A percentile compares a stretch with the other conserved stretches of the same genome.
These are phyloP conservation scores for Iphiclides podalirius DNA, from an alignment of 2,888 invertebrate genomes.

Conservation along the genomic window DNA sequence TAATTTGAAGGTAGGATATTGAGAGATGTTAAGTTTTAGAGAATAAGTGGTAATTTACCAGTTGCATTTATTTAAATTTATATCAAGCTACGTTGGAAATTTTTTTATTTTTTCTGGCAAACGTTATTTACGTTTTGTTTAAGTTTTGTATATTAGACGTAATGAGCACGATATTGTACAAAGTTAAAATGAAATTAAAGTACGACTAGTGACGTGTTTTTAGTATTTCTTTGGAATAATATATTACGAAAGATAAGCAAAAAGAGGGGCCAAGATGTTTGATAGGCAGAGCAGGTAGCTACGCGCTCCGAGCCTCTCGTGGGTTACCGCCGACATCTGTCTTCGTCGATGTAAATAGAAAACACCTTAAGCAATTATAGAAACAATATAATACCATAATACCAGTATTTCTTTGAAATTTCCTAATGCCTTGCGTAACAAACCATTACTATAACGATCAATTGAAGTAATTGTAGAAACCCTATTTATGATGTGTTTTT, in stretches of 20 bases:
- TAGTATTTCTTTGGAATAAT: constrained; percentile 51
- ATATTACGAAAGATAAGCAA: constrained; percentile 57
- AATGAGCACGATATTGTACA: too few relatives aligned
- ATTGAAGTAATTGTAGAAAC: not conserved
- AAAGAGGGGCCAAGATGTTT: constrained; percentile 52
- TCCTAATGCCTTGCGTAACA: not conserved
- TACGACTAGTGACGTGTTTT: constrained; percentile 36
- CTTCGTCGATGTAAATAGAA: too few relatives aligned
- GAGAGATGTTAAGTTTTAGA: too few relatives aligned
- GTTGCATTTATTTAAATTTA: too few relatives aligned
- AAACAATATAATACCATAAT: not conserved
- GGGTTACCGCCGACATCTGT: too few relatives aligned
- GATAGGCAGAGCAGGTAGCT: constrained; percentile 53
- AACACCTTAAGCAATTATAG: constrained; percentile 28
- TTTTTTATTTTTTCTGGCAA: too few relatives aligned
- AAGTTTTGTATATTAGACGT: too few relatives aligned
- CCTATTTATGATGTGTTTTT: not conserved
- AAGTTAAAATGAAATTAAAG: constrained; percentile 22
- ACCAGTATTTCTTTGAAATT: not conserved
- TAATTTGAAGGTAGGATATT: too few relatives aligned
- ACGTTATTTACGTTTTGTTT: too few relatives aligned
- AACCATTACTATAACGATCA: constrained; percentile 18
- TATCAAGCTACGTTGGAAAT: too few relatives aligned
- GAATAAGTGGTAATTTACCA: too few relatives aligned
- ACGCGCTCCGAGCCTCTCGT: constrained; percentile 33